Conservation (phyloP, 1,140 invertebrate species). For the Cecropterus lyciades region DNA sequence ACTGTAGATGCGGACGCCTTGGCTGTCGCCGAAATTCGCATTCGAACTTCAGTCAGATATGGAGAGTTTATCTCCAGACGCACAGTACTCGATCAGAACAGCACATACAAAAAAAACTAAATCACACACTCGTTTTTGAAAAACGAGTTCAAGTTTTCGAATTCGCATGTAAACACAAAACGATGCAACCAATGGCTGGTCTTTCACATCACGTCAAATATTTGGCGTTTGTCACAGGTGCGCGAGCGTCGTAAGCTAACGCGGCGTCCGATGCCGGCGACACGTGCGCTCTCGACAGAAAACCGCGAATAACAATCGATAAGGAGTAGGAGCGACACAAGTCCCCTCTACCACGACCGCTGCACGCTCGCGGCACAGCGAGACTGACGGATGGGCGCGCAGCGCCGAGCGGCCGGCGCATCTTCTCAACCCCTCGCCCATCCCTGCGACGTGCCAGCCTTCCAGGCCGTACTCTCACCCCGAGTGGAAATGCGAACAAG, state of each 20-base stretch:
- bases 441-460: conserved; percentile 38
- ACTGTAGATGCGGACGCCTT: conserved; percentile 63
- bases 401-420: conserved; percentile 50
- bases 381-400: conserved; percentile 61
- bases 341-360: conserved; percentile 70
- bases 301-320: conserved; percentile 70
- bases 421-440: conserved; percentile 62
- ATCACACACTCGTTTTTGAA: conserved; percentile 40
- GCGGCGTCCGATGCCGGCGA: conserved; percentile 53
- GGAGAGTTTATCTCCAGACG: conserved; percentile 53
- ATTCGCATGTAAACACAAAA: conserved; percentile 57
- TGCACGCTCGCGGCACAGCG: conserved; percentile 67
- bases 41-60: conserved; percentile 52
- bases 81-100: conserved; percentile 63
- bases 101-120: conserved; percentile 44
- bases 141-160: conserved; percentile 47
- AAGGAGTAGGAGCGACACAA: conserved; percentile 46
- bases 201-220: conserved; percentile 76
- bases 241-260: conserved; percentile 55
- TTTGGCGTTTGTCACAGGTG: conserved; percentile 72
- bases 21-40: conserved; percentile 70
- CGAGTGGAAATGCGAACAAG: conserved; percentile 36
- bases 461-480: conserved; percentile 27
- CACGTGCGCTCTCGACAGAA: conserved; percentile 73
- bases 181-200: conserved; percentile 63